These are phyloP conservation scores for Scaptomyza pallida DNA, from an alignment of 1,140 invertebrate species.

Conservation along the genomic window DNA sequence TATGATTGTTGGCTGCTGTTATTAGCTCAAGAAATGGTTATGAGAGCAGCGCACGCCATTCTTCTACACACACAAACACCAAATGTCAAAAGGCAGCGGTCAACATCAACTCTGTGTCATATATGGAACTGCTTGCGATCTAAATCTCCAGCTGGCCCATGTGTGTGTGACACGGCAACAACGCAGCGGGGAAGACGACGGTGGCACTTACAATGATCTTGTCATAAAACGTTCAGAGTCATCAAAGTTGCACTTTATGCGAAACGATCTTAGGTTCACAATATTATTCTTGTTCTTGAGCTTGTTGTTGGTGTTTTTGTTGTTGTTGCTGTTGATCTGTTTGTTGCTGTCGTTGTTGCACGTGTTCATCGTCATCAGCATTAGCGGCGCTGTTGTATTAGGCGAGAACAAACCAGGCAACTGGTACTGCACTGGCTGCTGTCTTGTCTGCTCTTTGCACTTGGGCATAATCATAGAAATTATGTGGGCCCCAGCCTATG, in stretches of 20 bases:
- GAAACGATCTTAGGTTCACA: slow-evolving; percentile 57
- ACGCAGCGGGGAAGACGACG: background rate
- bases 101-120: slow-evolving; percentile 15
- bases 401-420: slow-evolving; percentile 59
- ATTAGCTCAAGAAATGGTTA: slow-evolving; percentile 78
- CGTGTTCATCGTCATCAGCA: slow-evolving; percentile 75
- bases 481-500: slow-evolving; percentile 35
- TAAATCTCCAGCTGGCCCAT: background rate
- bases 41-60: slow-evolving; percentile 70
- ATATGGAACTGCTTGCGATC: slow-evolving; percentile 18
- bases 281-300: slow-evolving; percentile 24
- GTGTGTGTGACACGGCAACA: background rate
- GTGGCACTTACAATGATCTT: slow-evolving; percentile 63
- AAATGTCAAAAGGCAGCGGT: slow-evolving; percentile 72
- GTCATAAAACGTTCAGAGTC: slow-evolving; percentile 80
- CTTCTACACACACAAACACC: slow-evolving; percentile 8
- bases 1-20: slow-evolving; percentile 75
- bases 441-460: slow-evolving; percentile 57
- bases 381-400: slow-evolving; percentile 77
- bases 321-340: slow-evolving; percentile 39
- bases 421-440: background rate
- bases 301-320: slow-evolving; percentile 5
- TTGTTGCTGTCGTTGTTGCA: slow-evolving; percentile 50
- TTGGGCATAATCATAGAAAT: slow-evolving; percentile 70
- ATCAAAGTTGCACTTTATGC: slow-evolving; percentile 82